Conservation (phyloP, 2,113 vertebrate genomes). For the Podarcis raffonei region DNA sequence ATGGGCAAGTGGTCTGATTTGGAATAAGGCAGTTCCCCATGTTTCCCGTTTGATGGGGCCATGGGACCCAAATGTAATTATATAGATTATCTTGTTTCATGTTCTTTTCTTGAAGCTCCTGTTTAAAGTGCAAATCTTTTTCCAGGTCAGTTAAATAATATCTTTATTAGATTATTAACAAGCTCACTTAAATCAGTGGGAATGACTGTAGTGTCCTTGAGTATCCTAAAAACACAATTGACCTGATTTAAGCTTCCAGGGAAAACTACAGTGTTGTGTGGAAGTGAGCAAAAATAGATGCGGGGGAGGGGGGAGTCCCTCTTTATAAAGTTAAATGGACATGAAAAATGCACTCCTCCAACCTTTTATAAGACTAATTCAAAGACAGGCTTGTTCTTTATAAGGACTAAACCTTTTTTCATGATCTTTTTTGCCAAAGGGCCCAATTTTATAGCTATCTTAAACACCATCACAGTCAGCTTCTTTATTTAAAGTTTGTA, state of each 20-base stretch:
- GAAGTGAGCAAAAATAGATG: neutral
- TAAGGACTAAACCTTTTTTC: neutral
- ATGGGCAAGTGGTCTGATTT: too few species aligned
- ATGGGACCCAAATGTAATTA: too few species aligned
- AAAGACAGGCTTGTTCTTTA: neutral
- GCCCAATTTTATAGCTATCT: neutral
- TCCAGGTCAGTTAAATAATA: neutral
- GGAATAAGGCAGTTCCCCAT: too few species aligned
- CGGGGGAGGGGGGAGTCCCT: neutral
- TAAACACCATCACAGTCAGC: neutral
- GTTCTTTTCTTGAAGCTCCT: too few species aligned
- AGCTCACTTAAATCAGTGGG: slow-evolving; percentile 8
- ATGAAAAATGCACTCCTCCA: neutral
- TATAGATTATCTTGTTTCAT: too few species aligned
- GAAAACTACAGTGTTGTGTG: neutral
- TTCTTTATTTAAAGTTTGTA: neutral
- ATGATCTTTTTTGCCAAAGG: too few species aligned
- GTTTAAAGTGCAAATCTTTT: neutral
- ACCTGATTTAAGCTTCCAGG: neutral
- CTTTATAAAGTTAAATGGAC: neutral
- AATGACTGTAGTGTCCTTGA: neutral
- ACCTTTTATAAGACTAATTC: neutral
- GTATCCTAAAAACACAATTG: neutral
- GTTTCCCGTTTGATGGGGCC: too few species aligned
- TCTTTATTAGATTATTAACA: neutral